Conservation (phyloP, 1,140 invertebrate species). For the Heliconius hermathena region DNA sequence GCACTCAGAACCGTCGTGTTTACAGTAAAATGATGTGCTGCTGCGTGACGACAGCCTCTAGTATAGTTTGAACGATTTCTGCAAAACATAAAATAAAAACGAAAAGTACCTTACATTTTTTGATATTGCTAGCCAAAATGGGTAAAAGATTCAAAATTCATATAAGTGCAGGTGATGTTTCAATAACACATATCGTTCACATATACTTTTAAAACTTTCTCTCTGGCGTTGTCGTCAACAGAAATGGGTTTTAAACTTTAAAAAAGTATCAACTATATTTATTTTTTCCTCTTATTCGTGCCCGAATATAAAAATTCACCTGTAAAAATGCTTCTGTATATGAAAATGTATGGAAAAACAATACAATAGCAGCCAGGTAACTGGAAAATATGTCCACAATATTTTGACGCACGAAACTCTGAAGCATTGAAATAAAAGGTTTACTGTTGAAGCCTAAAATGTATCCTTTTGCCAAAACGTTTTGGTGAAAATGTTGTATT, state of each 20-base stretch:
- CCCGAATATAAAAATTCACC: background rate
- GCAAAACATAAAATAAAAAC: background rate
- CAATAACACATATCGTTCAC: background rate
- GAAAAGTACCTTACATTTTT: no score
- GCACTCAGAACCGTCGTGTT: no score
- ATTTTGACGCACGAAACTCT: background rate
- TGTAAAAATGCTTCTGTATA: background rate
- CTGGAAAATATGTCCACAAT: slow-evolving; percentile 9
- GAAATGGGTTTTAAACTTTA: background rate
- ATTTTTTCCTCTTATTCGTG: background rate
- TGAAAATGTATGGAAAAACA: slow-evolving; percentile 9
- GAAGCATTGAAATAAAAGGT: slow-evolving; percentile 11
- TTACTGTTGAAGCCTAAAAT: slow-evolving; percentile 9
- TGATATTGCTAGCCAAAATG: background rate
- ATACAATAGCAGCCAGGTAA: background rate
- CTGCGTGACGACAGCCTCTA: no score
- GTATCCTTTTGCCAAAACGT: background rate
- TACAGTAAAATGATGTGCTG: no score
- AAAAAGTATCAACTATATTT: background rate
- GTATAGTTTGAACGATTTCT: background rate
- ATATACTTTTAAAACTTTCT: background rate
- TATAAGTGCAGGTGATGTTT: background rate
- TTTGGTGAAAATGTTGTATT: background rate
- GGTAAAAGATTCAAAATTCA: background rate
- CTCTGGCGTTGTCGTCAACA: background rate